phyloP scores from a whole-genome alignment of 2,888 invertebrate species.

The Mythimna pallens region DNA sequence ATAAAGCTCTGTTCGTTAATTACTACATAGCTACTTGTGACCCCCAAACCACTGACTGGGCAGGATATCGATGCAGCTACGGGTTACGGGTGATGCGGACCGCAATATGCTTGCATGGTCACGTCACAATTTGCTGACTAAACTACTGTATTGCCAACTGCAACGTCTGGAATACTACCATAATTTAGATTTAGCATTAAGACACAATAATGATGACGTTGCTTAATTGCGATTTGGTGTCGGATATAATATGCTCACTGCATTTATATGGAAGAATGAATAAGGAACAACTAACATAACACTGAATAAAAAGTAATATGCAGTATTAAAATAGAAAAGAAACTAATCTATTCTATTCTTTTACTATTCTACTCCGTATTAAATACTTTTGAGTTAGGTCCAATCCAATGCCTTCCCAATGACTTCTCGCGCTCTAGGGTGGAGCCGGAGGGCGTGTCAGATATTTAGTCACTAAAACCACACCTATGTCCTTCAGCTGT shows the following conservation, averaged over 20 bases:
- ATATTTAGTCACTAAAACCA: too few relatives aligned
- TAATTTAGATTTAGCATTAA: conserved; percentile 16
- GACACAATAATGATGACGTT: conserved; percentile 28
- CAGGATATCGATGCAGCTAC: conserved; percentile 55
- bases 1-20: conserved; percentile 23
- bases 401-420: too few relatives aligned
- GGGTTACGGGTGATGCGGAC: conserved; percentile 41
- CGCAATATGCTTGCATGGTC: conserved; percentile 51
- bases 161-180: not conserved
- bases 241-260: not conserved
- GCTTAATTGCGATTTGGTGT: not conserved
- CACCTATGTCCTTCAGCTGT: too few relatives aligned
- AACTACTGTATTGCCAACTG: conserved; percentile 34
- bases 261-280: too few relatives aligned
- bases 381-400: too few relatives aligned
- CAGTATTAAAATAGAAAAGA: too few relatives aligned
- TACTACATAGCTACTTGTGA: conserved; percentile 17
- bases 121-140: conserved; percentile 40
- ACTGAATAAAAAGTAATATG: too few relatives aligned
- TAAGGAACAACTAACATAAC: not conserved
- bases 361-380: too few relatives aligned
- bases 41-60: conserved; percentile 50
- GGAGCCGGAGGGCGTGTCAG: too few relatives aligned
- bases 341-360: too few relatives aligned
- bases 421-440: too few relatives aligned